phyloP scores from a whole-genome alignment of 2,797 vertebrate genomes.

The Gadopsis marmoratus region DNA sequence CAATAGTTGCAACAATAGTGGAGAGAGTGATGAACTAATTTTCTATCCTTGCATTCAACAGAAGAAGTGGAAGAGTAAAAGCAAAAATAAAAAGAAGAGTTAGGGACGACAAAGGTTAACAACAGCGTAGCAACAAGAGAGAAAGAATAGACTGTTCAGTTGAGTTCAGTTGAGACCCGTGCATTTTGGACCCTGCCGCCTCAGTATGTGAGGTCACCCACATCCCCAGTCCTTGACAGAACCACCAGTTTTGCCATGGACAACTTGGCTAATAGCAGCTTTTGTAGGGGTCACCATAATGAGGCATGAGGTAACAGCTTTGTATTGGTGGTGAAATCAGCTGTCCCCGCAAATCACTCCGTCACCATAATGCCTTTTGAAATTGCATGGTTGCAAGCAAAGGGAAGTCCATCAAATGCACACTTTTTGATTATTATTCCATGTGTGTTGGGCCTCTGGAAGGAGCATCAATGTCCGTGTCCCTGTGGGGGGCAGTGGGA shows the following conservation, averaged over 20 bases:
- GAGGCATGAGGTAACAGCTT: slow-evolving; percentile 46
- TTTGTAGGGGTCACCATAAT: slow-evolving; percentile 30
- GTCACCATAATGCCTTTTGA: slow-evolving; percentile 35
- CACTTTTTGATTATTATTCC: slow-evolving; percentile 36
- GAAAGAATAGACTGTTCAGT: not conserved
- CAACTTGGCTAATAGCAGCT: slow-evolving; percentile 25
- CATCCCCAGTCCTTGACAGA: slow-evolving; percentile 3
- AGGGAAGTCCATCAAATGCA: slow-evolving; percentile 32
- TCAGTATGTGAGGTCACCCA: slow-evolving; percentile 27
- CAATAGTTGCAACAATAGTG: slow-evolving; percentile 13
- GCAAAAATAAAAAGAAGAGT: not conserved
- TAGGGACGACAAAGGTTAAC: not conserved
- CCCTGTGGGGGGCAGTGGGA: slow-evolving; percentile 29
- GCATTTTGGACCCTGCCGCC: slow-evolving; percentile 31
- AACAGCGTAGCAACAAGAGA: not conserved
- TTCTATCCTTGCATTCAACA: slow-evolving; percentile 1
- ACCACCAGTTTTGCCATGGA: slow-evolving; percentile 29
- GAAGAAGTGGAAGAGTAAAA: not conserved
- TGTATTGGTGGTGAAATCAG: slow-evolving; percentile 9
- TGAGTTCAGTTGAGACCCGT: slow-evolving; percentile 14
- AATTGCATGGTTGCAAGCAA: slow-evolving; percentile 26
- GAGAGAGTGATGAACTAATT: slow-evolving; percentile 1
- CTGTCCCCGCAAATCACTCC: slow-evolving; percentile 19
- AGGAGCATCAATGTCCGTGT: slow-evolving; percentile 56
- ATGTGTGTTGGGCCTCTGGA: slow-evolving; percentile 24